Conservation (phyloP, 2,113 vertebrate genomes). For the Crotalus viridis region DNA sequence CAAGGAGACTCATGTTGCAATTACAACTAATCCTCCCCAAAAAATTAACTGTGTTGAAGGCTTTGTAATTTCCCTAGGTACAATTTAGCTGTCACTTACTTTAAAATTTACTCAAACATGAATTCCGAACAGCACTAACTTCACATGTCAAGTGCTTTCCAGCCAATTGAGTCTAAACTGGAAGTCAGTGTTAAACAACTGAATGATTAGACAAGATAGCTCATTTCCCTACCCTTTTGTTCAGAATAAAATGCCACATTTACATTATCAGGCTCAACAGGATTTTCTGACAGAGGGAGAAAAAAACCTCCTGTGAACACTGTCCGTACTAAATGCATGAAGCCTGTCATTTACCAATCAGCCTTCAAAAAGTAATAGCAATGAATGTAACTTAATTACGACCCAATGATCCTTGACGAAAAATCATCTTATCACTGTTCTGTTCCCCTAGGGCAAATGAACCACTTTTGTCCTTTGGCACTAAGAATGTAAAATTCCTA, state of each 20-base stretch:
- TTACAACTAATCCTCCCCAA: slow-evolving; percentile 88
- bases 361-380: slow-evolving; percentile 84
- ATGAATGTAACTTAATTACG: slow-evolving; percentile 87
- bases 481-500: slow-evolving; percentile 76
- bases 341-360: slow-evolving; percentile 89
- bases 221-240: slow-evolving; percentile 96
- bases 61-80: slow-evolving; percentile 99
- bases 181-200: slow-evolving; percentile 95
- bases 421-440: slow-evolving; percentile 85
- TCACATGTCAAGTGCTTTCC: slow-evolving; percentile 99
- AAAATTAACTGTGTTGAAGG: slow-evolving; percentile 98
- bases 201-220: slow-evolving; percentile 99
- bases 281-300: slow-evolving; percentile 84
- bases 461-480: slow-evolving; percentile 76
- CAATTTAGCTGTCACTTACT: slow-evolving; percentile 99
- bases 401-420: slow-evolving; percentile 85
- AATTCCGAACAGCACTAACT: slow-evolving; percentile 96
- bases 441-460: slow-evolving; percentile 78
- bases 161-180: slow-evolving; percentile 98
- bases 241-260: slow-evolving; percentile 88
- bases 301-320: slow-evolving; percentile 75
- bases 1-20: slow-evolving; percentile 88
- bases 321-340: slow-evolving; percentile 79
- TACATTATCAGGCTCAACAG: slow-evolving; percentile 91
- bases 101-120: slow-evolving; percentile 95